Evolutionary conservation across 2,113 vertebrate species (phyloP).

Genomic region (Mirounga angustirostris): DNA sequence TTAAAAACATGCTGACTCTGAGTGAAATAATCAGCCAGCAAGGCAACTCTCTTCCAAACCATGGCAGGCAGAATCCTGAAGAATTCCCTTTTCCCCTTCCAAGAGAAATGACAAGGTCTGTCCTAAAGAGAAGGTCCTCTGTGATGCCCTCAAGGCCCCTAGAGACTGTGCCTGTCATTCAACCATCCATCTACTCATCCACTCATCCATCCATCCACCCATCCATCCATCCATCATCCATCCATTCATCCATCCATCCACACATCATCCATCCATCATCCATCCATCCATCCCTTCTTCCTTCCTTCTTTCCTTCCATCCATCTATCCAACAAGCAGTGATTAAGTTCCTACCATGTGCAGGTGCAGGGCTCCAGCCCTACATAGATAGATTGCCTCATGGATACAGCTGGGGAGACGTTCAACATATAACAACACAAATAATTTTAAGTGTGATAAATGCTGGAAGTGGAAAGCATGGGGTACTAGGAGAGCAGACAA

Average conservation of each 20-base stretch:
- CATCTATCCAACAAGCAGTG: not conserved
- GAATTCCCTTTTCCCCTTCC: not conserved
- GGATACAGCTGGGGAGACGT: not conserved
- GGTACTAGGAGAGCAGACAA: not conserved
- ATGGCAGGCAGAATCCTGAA: not conserved
- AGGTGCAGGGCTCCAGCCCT: not conserved
- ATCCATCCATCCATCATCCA: rapidly evolving
- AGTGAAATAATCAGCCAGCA: not conserved
- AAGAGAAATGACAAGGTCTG: not conserved
- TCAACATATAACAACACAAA: not conserved
- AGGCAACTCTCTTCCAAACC: not conserved
- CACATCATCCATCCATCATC: not conserved
- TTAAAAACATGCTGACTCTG: not conserved
- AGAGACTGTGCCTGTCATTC: not conserved
- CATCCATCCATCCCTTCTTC: no score
- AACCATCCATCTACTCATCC: rapidly evolving
- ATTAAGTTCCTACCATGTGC: not conserved
- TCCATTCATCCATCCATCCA: rapidly evolving
- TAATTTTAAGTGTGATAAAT: not conserved
- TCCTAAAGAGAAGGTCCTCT: not conserved
- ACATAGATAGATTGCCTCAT: not conserved
- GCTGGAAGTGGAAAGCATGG: not conserved
- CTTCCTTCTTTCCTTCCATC: not conserved
- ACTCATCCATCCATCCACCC: rapidly evolving
- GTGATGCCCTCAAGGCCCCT: not conserved